Conservation (phyloP, 2,797 vertebrate species). For the Amblyopsis hoosieri region DNA sequence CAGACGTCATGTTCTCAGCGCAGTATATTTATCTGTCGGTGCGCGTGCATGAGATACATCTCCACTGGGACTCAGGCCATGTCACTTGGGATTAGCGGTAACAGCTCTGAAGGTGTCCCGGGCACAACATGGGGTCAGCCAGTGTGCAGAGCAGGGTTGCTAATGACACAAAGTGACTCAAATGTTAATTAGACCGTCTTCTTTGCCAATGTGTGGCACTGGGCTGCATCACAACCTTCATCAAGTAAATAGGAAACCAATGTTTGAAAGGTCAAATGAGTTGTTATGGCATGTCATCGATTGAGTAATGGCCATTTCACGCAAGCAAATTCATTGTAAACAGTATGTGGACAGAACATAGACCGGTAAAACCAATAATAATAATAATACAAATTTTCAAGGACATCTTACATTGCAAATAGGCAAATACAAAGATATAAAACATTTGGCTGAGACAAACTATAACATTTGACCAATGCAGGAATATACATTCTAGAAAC, state of each 20-base stretch:
- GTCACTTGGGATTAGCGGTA: slow-evolving; percentile 48
- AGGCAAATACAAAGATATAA: too few relatives aligned
- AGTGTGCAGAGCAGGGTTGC: slow-evolving; percentile 31
- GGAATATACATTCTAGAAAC: too few relatives aligned
- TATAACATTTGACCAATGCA: too few relatives aligned
- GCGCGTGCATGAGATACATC: neutral
- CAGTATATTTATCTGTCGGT: neutral
- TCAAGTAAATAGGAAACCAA: slow-evolving; percentile 32
- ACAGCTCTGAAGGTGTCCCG: slow-evolving; percentile 29
- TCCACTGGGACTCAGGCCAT: slow-evolving; percentile 6
- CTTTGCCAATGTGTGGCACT: neutral
- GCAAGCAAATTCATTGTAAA: too few relatives aligned
- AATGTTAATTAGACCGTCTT: slow-evolving; percentile 75
- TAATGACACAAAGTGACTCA: slow-evolving; percentile 78
- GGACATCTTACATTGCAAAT: too few relatives aligned
- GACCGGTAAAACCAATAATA: too few relatives aligned
- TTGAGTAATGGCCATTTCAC: too few relatives aligned
- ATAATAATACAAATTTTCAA: too few relatives aligned
- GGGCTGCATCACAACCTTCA: slow-evolving; percentile 8
- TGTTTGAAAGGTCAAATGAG: slow-evolving; percentile 45
- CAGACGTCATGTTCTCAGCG: too few relatives aligned
- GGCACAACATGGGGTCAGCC: slow-evolving; percentile 50
- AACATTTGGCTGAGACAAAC: too few relatives aligned
- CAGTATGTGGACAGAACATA: too few relatives aligned
- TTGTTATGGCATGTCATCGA: too few relatives aligned